Evolutionary conservation across 2,888 invertebrate species (phyloP).

Genomic region (Orgyia antiqua): DNA sequence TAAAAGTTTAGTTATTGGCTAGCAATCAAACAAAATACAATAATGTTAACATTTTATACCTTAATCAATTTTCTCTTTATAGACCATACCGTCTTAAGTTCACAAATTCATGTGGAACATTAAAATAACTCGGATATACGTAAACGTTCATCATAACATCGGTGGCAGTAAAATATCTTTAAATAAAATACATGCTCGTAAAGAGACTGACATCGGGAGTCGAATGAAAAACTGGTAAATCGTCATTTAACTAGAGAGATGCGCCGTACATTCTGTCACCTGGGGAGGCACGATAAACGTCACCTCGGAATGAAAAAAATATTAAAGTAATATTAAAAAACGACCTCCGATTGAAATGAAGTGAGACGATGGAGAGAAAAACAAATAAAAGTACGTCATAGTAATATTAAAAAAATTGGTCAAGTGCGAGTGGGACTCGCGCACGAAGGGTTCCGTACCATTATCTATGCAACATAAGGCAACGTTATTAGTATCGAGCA

Average conservation of each 20-base stretch:
- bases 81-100: slow-evolving; percentile 45
- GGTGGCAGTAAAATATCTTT: slow-evolving; percentile 68
- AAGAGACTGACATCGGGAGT: slow-evolving; percentile 69
- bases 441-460: no score
- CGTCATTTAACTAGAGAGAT: slow-evolving; percentile 61
- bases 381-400: slow-evolving; percentile 60
- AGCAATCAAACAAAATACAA: slow-evolving; percentile 17
- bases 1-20: slow-evolving; percentile 1
- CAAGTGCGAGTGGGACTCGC: no score
- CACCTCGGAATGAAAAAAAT: slow-evolving; percentile 71
- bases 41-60: slow-evolving; percentile 40
- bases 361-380: slow-evolving; percentile 58
- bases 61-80: slow-evolving; percentile 53
- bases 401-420: no score
- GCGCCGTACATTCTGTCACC: slow-evolving; percentile 50
- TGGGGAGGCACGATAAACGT: slow-evolving; percentile 72
- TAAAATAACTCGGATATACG: slow-evolving; percentile 56
- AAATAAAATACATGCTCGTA: slow-evolving; percentile 71
- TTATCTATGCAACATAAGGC: no score
- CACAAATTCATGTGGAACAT: slow-evolving; percentile 55
- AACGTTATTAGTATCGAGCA: no score
- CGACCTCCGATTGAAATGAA: slow-evolving; percentile 61
- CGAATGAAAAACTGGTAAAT: slow-evolving; percentile 67
- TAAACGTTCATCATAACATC: slow-evolving; percentile 71
- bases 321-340: slow-evolving; percentile 59